Percentiles rank a stretch among this genome's conserved stretches.
Evolutionary conservation across 2,888 invertebrate genomes (phyloP).

Genomic region (Aphodius granarius): DNA sequence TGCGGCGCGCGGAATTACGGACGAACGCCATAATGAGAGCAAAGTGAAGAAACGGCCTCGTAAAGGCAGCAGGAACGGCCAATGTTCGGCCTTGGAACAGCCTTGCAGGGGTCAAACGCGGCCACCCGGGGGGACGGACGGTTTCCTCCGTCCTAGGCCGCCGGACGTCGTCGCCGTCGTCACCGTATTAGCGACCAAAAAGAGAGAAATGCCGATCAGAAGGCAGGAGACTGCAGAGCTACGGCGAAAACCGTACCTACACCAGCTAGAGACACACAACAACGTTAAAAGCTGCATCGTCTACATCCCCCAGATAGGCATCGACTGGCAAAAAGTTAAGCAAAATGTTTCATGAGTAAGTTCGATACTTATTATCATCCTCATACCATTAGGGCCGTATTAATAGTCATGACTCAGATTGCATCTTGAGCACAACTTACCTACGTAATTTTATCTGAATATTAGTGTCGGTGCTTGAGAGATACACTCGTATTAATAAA

Average conservation of each 20-base stretch:
- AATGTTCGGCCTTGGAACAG: slow-evolving; percentile 56
- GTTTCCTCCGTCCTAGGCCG: not conserved
- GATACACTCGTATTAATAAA: no score
- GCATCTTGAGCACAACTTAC: no score
- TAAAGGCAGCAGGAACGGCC: slow-evolving; percentile 50
- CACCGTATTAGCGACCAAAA: not conserved
- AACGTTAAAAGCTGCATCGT: not conserved
- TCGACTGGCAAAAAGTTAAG: no score
- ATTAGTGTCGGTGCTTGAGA: no score
- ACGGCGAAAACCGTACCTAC: not conserved
- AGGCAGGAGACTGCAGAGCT: not conserved
- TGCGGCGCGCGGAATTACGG: slow-evolving; percentile 47
- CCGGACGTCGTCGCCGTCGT: not conserved
- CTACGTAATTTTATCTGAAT: no score
- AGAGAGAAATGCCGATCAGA: not conserved
- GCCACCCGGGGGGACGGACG: not conserved
- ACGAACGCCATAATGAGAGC: slow-evolving; percentile 49
- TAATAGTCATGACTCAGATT: no score
- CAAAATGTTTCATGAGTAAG: no score
- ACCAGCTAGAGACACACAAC: not conserved
- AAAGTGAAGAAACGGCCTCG: slow-evolving; percentile 46
- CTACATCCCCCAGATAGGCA: not conserved
- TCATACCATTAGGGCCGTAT: no score
- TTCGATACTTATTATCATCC: no score
- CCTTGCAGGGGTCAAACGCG: slow-evolving; percentile 51